Conservation (phyloP, 2,113 vertebrate species). For the Pica pica region DNA sequence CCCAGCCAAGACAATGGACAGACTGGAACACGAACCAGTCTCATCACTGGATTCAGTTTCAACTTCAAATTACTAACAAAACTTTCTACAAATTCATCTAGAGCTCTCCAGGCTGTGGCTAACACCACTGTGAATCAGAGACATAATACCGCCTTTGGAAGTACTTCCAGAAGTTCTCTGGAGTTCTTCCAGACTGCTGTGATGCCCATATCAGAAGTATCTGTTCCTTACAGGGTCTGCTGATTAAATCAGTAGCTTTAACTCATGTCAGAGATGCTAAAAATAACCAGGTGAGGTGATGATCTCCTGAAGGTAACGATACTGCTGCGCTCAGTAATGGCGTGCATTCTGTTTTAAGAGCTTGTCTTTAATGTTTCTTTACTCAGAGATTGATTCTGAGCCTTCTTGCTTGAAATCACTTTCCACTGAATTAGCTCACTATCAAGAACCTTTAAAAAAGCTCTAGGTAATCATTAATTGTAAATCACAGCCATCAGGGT, state of each 20-base stretch:
- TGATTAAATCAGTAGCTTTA: not conserved
- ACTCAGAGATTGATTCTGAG: not conserved
- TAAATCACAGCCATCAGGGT: conserved; percentile 15
- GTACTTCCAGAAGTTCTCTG: not conserved
- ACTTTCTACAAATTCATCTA: not conserved
- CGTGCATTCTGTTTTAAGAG: not conserved
- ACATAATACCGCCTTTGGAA: not conserved
- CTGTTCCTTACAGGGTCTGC: not conserved
- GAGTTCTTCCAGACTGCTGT: not conserved
- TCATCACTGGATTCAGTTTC: not conserved
- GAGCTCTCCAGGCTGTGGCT: not conserved
- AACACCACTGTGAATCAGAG: not conserved
- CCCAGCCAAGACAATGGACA: not conserved
- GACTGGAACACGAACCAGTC: not conserved
- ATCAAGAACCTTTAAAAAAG: conserved; percentile 2
- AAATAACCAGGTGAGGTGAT: not conserved
- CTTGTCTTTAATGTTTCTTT: not conserved
- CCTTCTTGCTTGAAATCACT: not conserved
- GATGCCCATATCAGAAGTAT: not conserved
- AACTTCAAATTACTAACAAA: not conserved
- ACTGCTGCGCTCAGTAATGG: not conserved
- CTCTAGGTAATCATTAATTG: conserved; percentile 23
- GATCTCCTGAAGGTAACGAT: not conserved
- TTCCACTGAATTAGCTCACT: not conserved
- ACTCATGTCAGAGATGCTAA: not conserved